Percentiles rank a stretch among this genome's conserved stretches.
Conservation (phyloP, 2,888 invertebrate species). For the Lycia hirtaria region DNA sequence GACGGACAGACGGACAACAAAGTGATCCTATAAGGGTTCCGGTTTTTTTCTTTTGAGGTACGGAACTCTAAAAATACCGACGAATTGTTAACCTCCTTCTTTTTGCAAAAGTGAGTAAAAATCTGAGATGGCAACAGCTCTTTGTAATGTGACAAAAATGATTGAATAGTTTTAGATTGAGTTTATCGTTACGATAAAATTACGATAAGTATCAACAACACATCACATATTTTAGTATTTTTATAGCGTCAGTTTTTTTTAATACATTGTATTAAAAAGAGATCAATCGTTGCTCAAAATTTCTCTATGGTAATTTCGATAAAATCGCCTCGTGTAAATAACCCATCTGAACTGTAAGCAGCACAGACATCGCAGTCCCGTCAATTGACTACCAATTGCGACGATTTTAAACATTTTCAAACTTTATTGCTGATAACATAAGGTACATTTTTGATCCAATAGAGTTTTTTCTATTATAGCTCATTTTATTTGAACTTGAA, state of each 20-base stretch:
- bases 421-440: neutral
- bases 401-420: slow-evolving; percentile 1
- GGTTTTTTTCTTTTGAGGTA: too few species aligned
- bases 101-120: too few species aligned
- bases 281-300: too few species aligned
- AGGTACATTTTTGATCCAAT: slow-evolving; percentile 15
- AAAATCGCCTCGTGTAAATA: too few species aligned
- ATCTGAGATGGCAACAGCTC: neutral
- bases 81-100: too few species aligned
- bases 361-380: neutral
- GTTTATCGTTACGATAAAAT: neutral
- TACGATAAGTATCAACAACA: neutral
- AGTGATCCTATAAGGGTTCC: too few species aligned
- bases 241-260: neutral
- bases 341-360: neutral
- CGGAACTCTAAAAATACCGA: too few species aligned
- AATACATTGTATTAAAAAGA: neutral
- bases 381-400: slow-evolving; percentile 24
- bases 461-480: neutral
- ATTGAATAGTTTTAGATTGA: neutral
- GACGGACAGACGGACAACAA: too few species aligned
- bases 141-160: neutral
- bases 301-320: too few species aligned
- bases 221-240: too few species aligned
- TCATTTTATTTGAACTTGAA: slow-evolving; percentile 33